These are phyloP conservation scores for Coracias cyanogaster DNA, from an alignment of 2,797 vertebrate genomes.

Conservation along the genomic window DNA sequence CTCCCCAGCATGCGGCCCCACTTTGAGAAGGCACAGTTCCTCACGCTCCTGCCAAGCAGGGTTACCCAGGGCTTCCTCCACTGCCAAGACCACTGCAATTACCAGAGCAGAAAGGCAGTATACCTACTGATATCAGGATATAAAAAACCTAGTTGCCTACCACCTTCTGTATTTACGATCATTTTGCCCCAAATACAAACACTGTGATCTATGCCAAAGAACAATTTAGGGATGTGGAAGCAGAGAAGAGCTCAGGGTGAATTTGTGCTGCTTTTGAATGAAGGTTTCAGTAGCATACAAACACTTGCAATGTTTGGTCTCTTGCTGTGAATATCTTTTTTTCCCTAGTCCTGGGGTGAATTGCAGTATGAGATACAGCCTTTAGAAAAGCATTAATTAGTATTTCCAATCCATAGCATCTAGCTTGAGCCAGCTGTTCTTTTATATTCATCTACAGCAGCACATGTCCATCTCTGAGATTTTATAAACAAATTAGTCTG, in stretches of 20 bases:
- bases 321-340: not conserved
- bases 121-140: not conserved
- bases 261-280: slow-evolving; percentile 31
- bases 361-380: not conserved
- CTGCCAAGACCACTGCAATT: not conserved
- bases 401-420: slow-evolving; percentile 1
- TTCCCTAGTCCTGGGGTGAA: slow-evolving; percentile 11
- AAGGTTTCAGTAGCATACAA: not conserved
- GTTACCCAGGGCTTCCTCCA: not conserved
- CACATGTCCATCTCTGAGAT: not conserved
- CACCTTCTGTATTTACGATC: not conserved
- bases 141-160: not conserved
- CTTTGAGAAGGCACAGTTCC: not conserved
- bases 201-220: not conserved
- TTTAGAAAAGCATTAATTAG: slow-evolving; percentile 57
- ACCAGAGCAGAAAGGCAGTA: not conserved
- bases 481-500: not conserved
- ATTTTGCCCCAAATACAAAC: not conserved
- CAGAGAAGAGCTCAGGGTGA: not conserved
- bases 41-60: not conserved
- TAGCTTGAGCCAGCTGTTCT: slow-evolving; percentile 33
- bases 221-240: not conserved
- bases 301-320: not conserved
- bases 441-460: not conserved
- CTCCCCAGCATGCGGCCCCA: rapidly evolving